A percentile compares a stretch with the other conserved stretches of the same genome.
Evolutionary conservation across 1,140 invertebrate genomes (phyloP).

Genomic region (Cephus cinctus): DNA sequence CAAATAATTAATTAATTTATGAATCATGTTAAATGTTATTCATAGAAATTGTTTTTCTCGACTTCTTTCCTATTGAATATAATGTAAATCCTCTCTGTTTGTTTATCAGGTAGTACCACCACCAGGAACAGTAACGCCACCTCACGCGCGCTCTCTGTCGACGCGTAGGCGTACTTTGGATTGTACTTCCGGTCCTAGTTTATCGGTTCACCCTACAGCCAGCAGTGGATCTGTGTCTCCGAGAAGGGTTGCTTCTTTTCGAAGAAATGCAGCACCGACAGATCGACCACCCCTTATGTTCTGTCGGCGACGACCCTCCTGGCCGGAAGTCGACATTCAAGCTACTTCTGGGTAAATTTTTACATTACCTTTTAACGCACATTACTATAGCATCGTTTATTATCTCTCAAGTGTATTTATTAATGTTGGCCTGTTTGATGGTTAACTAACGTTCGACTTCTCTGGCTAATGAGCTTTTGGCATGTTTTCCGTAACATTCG

Average conservation of each 20-base stretch:
- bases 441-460: no score
- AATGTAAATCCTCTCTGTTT: no score
- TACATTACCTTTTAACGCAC: conserved; percentile 9
- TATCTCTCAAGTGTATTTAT: no score
- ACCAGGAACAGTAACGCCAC: conserved; percentile 60
- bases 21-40: no score
- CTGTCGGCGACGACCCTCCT: conserved; percentile 72
- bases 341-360: conserved; percentile 73
- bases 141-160: conserved; percentile 33
- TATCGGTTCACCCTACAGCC: conserved; percentile 55
- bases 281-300: conserved; percentile 67
- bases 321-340: conserved; percentile 79
- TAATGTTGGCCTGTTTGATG: no score
- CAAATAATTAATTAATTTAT: no score
- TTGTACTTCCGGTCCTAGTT: conserved; percentile 30
- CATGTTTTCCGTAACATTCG: no score
- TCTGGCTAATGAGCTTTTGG: no score
- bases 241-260: conserved; percentile 31
- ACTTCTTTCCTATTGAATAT: no score
- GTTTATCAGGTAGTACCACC: conserved; percentile 59
- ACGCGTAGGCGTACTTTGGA: conserved; percentile 42
- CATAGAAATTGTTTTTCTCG: no score
- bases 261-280: conserved; percentile 52
- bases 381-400: no score
- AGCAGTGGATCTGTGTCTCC: conserved; percentile 27